Evolutionary conservation across 2,797 vertebrate genomes (phyloP).

Genomic region (Rhyacichthys aspro): DNA sequence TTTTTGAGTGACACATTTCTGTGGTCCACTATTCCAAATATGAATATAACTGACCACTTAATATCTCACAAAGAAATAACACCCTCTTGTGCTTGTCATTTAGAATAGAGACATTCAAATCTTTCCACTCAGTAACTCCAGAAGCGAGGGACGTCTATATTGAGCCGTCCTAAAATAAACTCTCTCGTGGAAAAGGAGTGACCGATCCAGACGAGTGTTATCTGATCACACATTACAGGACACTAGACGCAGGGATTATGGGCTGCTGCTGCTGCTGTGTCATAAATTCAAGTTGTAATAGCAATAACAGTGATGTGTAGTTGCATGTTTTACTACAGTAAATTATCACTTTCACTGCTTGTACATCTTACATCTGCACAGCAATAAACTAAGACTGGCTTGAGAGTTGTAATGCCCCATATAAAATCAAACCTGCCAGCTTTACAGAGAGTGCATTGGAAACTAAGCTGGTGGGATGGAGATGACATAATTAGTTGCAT

Average conservation of each 20-base stretch:
- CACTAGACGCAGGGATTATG: background rate
- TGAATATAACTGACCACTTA: too few relatives aligned
- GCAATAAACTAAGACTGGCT: background rate
- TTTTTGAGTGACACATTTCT: too few relatives aligned
- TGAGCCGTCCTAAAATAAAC: background rate
- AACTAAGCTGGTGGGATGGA: background rate
- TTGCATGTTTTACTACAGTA: background rate
- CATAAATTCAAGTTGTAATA: background rate
- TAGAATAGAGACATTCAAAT: constrained; percentile 1
- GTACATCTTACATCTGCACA: background rate
- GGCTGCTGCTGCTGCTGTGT: background rate
- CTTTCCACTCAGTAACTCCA: background rate
- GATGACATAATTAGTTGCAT: background rate
- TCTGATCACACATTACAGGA: constrained; percentile 5
- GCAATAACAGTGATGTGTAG: background rate
- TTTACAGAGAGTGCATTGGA: background rate
- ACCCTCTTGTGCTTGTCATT: background rate
- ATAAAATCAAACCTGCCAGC: background rate
- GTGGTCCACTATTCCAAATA: too few relatives aligned
- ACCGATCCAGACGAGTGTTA: background rate
- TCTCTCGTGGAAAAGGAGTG: background rate
- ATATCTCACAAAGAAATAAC: too few relatives aligned
- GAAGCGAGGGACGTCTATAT: background rate
- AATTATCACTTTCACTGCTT: background rate
- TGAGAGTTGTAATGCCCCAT: background rate